Conservation (phyloP, 2,888 invertebrate genomes). For the Linnaemya vulpina region DNA sequence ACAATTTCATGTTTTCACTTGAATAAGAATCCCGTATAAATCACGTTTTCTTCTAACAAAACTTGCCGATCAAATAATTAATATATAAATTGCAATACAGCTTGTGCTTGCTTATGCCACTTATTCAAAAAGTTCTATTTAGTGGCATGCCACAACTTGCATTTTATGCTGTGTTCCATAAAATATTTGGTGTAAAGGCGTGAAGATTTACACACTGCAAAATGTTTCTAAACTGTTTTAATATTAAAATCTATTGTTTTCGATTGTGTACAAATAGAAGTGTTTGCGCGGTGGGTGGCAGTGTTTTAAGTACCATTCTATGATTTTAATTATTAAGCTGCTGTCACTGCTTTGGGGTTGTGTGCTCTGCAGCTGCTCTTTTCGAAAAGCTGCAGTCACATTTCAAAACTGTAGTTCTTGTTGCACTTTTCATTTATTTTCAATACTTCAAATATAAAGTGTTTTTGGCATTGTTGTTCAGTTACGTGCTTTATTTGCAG, state of each 20-base stretch:
- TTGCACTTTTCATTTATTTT: constrained; percentile 25
- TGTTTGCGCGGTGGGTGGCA: background rate
- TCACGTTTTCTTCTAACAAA: constrained; percentile 1
- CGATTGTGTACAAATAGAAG: constrained; percentile 27
- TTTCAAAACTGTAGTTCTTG: constrained; percentile 39
- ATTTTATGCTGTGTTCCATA: constrained; percentile 25
- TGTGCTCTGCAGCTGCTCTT: constrained; percentile 44
- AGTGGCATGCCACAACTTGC: constrained; percentile 44
- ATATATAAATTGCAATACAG: constrained; percentile 41
- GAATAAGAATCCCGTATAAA: background rate
- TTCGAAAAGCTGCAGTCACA: constrained; percentile 32
- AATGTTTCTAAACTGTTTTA: constrained; percentile 61
- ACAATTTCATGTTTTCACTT: background rate
- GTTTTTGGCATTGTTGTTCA: constrained; percentile 17
- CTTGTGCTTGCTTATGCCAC: constrained; percentile 1
- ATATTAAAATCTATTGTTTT: constrained; percentile 70
- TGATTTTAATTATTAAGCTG: constrained; percentile 70
- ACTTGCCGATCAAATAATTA: constrained; percentile 38
- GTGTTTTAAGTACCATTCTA: constrained; percentile 40
- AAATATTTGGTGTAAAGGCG: constrained; percentile 41
- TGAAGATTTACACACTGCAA: constrained; percentile 63
- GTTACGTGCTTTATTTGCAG: constrained; percentile 14
- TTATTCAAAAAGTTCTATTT: constrained; percentile 19
- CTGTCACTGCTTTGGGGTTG: constrained; percentile 44
- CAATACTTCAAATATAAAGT: constrained; percentile 28